Evolutionary conservation across 2,888 invertebrate genomes (phyloP), one percentile per base, ranked within the genome.

Genomic region (Nephrocerus scutellatus): DNA sequence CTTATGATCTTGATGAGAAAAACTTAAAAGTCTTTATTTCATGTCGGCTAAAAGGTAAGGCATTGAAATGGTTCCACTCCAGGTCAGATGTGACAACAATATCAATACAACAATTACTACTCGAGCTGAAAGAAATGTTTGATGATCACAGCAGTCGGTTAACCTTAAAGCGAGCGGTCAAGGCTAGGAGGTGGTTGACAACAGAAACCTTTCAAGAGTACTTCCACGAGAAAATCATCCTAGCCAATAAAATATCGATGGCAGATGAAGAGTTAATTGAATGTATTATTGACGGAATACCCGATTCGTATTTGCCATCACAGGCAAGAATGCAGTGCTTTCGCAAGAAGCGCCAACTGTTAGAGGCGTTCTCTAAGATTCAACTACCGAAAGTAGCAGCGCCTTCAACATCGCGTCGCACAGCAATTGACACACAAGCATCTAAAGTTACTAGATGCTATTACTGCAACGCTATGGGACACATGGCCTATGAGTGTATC

Each of bases 321-420:
- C 36, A 41, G 7, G 38, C 38, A 19, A 34, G 34, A 15, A 36
- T 40, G 24, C 42, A 42, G 25, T 28, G 39, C 8, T 36, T 43
- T 12, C 21, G 24, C 10, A n/a, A 15, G n/a, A 38, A 33, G 19
- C 16, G 35, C 21, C 28, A 20, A 10, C 10, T 26, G 16, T 5
- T 33, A 18, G 34, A 33, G 26, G 34, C 33, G 10, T n/a, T 39
- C 33, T 23, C n/a, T 10, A 21, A 22, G 2, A 32, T 31, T 7
- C 10, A 22, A 8, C 18, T 32, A 4, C 15, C 30, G 34, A 9
- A 35, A 21, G n/a, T 20, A 9, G 14, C 10, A 22, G 9, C 21
- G 23, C 23, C 23, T 9, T 9, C 10, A 10, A 22, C 23, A 22
- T 22, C 23, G 10, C 23, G 7, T n/a, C n/a, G n/a, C n/a, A n/a